Evolutionary conservation across 2,797 vertebrate genomes (phyloP), one percentile per base, ranked within the genome.

Genomic region (Xerus rutilus): DNA sequence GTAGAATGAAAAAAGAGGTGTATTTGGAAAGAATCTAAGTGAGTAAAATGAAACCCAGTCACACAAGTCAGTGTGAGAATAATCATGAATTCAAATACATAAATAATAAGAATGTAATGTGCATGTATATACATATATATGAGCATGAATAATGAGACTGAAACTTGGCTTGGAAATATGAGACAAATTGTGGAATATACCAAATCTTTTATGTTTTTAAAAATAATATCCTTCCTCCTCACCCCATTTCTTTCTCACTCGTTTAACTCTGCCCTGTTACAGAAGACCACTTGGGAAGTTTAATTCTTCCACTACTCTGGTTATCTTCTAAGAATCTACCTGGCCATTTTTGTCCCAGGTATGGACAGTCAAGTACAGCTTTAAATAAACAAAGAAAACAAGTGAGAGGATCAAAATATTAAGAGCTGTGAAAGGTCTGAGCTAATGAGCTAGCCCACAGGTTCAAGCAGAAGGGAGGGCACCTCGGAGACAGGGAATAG

Each of bases 1-100:
- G 52, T 20, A 87, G n/a, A 67, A 45, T 52, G 70, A 72, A 32
- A 45, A 81, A 85, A 17, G 14, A 59, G 70, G 1, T 69, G 43
- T 35, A 45, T 84, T 23, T 70, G 28, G 30, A 28, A 89, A 79
- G 25, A 73, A 7, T 47, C 4, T 57, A 7, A 77, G 23, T 57
- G 9, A 77, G 23, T 57, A 87, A 85, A 91, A 45, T 5, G 18
- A 28, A 82, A 35, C 35, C n/a, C 14, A 81, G n/a, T 0, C 54
- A 87, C 59, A 90, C 39, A 81, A 91, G 89, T 64, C 23, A 12
- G 9, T 67, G 65, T 89, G 14, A 91, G 95, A 81, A 91, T n/a
- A 74, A 65, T 49, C 2, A 4, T 72, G 23, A 81, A 59, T 49
- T 92, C 9, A 47, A 10, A 23, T 79, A 25, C 47, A 9, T 72